A percentile compares a stretch with the other conserved stretches of the same genome.
phyloP scores from a whole-genome alignment of 2,113 vertebrate species.

The Syngnathoides biaculeatus region DNA sequence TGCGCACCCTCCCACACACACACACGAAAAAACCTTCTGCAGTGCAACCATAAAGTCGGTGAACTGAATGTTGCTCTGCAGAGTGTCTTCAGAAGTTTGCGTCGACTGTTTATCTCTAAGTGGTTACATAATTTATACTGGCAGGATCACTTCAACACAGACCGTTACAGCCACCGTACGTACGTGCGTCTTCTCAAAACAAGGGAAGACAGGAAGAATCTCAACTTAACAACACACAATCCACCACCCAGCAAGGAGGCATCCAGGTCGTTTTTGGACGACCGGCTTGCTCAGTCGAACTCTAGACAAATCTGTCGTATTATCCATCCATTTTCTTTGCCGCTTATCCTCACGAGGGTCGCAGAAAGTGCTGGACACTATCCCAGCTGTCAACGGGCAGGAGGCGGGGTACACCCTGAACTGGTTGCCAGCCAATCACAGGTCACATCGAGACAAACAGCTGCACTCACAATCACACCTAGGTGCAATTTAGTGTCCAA shows the following conservation, averaged over 20 bases:
- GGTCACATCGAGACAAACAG: too few relatives aligned
- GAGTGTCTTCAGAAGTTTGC: not conserved
- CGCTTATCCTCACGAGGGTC: too few relatives aligned
- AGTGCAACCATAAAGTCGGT: not conserved
- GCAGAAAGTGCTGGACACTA: too few relatives aligned
- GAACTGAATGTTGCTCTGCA: not conserved
- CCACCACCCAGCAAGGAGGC: conserved; percentile 39
- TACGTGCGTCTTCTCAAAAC: conserved; percentile 9
- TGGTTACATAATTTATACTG: conserved; percentile 9
- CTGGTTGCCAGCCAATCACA: too few relatives aligned
- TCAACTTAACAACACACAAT: conserved; percentile 1
- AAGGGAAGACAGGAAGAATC: conserved; percentile 27
- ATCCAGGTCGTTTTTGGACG: conserved; percentile 80
- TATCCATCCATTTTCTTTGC: too few relatives aligned
- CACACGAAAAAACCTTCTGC: not conserved
- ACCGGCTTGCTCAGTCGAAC: conserved; percentile 59
- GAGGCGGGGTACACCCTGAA: too few relatives aligned
- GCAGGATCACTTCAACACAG: not conserved
- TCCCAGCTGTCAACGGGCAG: too few relatives aligned
- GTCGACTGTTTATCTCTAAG: conserved; percentile 25
- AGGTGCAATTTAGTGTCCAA: too few relatives aligned
- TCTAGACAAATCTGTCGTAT: too few relatives aligned
- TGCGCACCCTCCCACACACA: not conserved
- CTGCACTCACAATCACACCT: too few relatives aligned
- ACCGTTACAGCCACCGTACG: too few relatives aligned